These are phyloP conservation scores for Halocaridina rubra DNA, from an alignment of 2,888 invertebrate species.

Conservation along the genomic window DNA sequence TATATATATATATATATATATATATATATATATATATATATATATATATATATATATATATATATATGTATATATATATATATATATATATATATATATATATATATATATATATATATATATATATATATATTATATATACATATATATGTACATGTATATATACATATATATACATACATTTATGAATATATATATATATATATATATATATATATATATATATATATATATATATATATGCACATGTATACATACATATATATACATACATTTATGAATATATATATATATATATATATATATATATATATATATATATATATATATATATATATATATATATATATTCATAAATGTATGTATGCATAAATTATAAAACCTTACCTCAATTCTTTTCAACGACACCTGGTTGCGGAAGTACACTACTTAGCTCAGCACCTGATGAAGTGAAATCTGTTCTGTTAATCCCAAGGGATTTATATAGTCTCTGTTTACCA, in stretches of 20 bases:
- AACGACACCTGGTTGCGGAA: no score
- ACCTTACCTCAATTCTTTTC: no score
- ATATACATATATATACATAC: constrained; percentile 2
- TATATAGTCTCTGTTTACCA: neutral
- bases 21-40: neutral
- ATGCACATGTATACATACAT: neutral
- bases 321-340: neutral
- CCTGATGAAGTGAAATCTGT: no score
- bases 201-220: constrained; percentile 18
- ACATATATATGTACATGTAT: constrained; percentile 3
- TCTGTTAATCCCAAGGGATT: no score
- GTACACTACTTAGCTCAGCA: no score
- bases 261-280: neutral
- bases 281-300: neutral
- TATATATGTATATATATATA: neutral
- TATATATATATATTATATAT: neutral
- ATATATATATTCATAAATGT: neutral
- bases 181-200: constrained; percentile 12
- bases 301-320: neutral
- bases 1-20: neutral
- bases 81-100: neutral
- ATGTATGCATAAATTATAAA: no score
- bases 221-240: constrained; percentile 3
- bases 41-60: neutral
- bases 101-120: neutral